These are phyloP conservation scores for Amniataba percoides DNA, from an alignment of 2,797 vertebrate genomes.

Conservation along the genomic window DNA sequence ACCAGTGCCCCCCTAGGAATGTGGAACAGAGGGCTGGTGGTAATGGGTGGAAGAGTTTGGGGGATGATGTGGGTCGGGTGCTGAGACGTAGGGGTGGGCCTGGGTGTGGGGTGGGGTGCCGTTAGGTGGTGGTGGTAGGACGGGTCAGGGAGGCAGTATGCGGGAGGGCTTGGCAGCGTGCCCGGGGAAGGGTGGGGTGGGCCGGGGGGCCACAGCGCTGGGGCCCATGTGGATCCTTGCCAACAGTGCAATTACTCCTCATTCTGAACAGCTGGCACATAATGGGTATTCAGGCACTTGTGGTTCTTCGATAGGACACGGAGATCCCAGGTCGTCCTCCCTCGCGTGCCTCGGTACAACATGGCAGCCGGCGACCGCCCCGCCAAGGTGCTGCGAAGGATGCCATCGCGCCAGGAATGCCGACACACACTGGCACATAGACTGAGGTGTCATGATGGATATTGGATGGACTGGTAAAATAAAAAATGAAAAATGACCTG, in stretches of 20 bases:
- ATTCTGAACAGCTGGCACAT: slow-evolving; percentile 87
- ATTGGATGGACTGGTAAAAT: slow-evolving; percentile 15
- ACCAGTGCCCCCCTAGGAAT: slow-evolving; percentile 87
- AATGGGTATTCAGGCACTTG: slow-evolving; percentile 81
- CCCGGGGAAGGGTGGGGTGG: slow-evolving; percentile 62
- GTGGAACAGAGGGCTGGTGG: slow-evolving; percentile 77
- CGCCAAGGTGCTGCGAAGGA: slow-evolving; percentile 21
- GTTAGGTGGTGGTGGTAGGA: slow-evolving; percentile 67
- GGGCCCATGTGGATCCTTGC: slow-evolving; percentile 78
- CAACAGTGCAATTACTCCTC: slow-evolving; percentile 85
- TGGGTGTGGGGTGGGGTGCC: slow-evolving; percentile 60
- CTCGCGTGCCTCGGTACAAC: slow-evolving; percentile 71
- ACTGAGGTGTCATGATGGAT: not conserved
- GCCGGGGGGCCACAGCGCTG: slow-evolving; percentile 54
- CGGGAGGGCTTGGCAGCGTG: slow-evolving; percentile 76
- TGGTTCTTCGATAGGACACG: slow-evolving; percentile 71
- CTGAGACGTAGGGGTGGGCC: slow-evolving; percentile 67
- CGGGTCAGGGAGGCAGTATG: slow-evolving; percentile 73
- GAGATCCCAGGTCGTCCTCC: slow-evolving; percentile 71
- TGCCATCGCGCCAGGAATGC: slow-evolving; percentile 11
- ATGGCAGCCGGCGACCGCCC: slow-evolving; percentile 49
- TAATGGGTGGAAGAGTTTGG: slow-evolving; percentile 74
- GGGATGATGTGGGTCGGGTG: slow-evolving; percentile 70
- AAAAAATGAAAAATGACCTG: not conserved
- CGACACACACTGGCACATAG: slow-evolving; percentile 6